phyloP scores from a whole-genome alignment of 2,797 vertebrate genomes.

The Brachyalestes nurse region DNA sequence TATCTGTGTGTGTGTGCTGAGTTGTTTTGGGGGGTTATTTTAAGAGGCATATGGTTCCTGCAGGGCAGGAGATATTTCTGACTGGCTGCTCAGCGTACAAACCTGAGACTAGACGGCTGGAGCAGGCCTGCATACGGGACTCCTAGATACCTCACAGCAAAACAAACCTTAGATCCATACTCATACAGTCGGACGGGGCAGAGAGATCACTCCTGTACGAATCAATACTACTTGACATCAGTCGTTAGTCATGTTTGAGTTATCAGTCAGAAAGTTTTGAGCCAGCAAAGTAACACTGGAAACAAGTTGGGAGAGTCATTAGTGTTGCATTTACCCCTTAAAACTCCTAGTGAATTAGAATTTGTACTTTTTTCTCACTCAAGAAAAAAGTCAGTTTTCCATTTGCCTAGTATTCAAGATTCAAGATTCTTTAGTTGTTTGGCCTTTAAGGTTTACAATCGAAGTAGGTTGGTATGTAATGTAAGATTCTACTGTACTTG shows the following conservation, averaged over 20 bases:
- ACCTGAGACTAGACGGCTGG: constrained; percentile 32
- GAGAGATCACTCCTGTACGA: not conserved
- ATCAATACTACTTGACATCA: not conserved
- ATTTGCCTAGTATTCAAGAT: too few species aligned
- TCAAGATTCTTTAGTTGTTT: too few species aligned
- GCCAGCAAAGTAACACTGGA: not conserved
- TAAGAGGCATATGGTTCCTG: constrained; percentile 46
- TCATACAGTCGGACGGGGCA: not conserved
- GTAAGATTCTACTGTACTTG: not conserved
- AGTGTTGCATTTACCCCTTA: not conserved
- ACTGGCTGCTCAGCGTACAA: constrained; percentile 37
- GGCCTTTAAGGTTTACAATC: not conserved
- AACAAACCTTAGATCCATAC: not conserved
- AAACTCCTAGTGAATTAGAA: not conserved
- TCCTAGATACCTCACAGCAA: not conserved
- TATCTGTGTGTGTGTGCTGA: constrained; percentile 16
- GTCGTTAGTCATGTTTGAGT: too few species aligned
- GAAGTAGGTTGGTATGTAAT: not conserved
- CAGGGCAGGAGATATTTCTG: constrained; percentile 48
- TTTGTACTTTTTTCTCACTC: too few species aligned
- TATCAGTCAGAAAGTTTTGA: not conserved
- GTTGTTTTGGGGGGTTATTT: constrained; percentile 45
- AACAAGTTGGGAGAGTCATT: not conserved
- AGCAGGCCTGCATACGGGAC: constrained; percentile 8
- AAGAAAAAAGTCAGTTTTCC: too few species aligned